These are phyloP conservation scores for Okapia johnstoni DNA, from an alignment of 2,113 vertebrate genomes.

Conservation along the genomic window DNA sequence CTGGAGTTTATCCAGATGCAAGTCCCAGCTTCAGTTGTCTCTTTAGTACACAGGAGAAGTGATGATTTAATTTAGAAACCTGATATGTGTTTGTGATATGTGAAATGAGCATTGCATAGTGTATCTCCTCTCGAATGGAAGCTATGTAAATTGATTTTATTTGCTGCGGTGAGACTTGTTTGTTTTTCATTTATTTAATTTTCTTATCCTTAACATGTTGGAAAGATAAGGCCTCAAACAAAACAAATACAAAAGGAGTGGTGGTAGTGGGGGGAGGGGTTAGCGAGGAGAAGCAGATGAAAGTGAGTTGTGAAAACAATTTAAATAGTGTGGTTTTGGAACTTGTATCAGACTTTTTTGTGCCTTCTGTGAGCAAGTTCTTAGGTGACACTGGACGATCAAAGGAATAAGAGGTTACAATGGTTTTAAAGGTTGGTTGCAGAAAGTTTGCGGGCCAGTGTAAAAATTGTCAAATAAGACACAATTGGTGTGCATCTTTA, in stretches of 20 bases:
- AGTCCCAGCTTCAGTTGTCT: background rate
- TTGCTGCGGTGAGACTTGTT: background rate
- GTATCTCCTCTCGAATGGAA: background rate
- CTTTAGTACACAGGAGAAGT: background rate
- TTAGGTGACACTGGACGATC: background rate
- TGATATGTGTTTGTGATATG: background rate
- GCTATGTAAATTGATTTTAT: background rate
- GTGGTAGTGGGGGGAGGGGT: background rate
- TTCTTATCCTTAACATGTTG: background rate
- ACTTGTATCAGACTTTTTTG: background rate
- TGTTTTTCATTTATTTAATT: constrained; percentile 11
- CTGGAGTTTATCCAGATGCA: background rate
- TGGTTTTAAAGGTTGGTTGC: background rate
- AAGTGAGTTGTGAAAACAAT: background rate
- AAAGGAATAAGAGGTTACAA: background rate
- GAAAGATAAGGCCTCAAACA: background rate
- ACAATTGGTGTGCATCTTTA: background rate
- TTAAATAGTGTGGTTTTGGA: background rate
- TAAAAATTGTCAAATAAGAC: background rate
- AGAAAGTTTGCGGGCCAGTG: background rate
- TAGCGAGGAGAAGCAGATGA: background rate
- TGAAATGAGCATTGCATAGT: background rate
- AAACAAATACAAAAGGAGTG: background rate
- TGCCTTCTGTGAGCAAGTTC: background rate
- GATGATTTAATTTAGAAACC: background rate